Percentiles rank a stretch among this genome's conserved stretches.
Conservation (phyloP, 2,888 invertebrate species). For the Drosophila acutilabella region DNA sequence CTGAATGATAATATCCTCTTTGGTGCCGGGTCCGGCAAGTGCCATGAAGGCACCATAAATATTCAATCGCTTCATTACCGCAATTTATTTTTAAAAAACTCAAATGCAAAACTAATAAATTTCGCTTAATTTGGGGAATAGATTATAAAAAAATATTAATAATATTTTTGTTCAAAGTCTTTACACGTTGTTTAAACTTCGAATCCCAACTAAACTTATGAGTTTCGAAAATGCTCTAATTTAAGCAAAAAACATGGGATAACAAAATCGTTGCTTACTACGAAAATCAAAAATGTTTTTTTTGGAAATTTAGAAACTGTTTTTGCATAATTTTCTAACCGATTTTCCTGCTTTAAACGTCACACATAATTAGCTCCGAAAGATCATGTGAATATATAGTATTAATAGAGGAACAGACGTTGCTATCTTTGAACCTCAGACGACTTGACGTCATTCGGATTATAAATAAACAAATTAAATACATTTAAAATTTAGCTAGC, state of each 20-base stretch:
- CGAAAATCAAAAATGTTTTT: neutral
- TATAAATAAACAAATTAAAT: conserved; percentile 49
- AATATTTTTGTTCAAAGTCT: conserved; percentile 7
- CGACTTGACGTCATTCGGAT: conserved; percentile 67
- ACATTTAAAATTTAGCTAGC: conserved; percentile 9
- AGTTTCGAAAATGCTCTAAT: neutral
- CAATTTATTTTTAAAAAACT: conserved; percentile 6
- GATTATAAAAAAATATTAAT: neutral
- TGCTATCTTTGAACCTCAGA: conserved; percentile 27
- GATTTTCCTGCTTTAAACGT: conserved; percentile 39
- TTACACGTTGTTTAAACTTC: neutral
- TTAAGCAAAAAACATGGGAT: neutral
- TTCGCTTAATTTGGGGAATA: conserved; percentile 4
- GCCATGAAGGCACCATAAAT: conserved; percentile 29
- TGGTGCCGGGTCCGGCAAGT: conserved; percentile 29
- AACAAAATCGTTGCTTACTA: conserved; percentile 9
- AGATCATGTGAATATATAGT: conserved; percentile 23
- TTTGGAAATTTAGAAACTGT: no score
- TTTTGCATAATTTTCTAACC: neutral
- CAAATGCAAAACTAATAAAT: conserved; percentile 29
- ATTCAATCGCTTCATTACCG: conserved; percentile 41
- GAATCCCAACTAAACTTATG: conserved; percentile 2
- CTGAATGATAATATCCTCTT: conserved; percentile 50
- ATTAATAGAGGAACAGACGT: conserved; percentile 22
- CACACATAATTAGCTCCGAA: conserved; percentile 70